Conservation (phyloP, 2,113 vertebrate species). For the Albula goreensis region DNA sequence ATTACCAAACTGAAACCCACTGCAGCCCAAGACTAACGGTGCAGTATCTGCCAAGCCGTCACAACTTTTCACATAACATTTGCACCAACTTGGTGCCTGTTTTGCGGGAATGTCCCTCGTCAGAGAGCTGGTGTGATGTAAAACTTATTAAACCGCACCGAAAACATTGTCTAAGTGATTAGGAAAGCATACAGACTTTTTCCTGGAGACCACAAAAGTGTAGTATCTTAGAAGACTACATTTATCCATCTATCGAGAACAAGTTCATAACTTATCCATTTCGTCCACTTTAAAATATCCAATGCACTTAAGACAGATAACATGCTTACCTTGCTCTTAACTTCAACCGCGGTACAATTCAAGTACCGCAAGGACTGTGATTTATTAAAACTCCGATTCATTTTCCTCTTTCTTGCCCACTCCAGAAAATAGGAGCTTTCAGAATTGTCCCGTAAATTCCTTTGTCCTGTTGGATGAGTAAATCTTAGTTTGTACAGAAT, state of each 20-base stretch:
- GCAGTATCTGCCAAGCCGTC: background rate
- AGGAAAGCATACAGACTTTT: background rate
- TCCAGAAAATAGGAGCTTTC: conserved; percentile 39
- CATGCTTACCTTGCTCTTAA: conserved; percentile 90
- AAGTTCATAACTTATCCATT: background rate
- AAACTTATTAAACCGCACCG: background rate
- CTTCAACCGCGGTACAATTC: conserved; percentile 86
- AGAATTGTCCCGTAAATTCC: conserved; percentile 32
- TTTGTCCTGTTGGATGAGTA: conserved; percentile 22
- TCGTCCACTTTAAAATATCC: background rate
- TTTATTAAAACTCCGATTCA: conserved; percentile 92
- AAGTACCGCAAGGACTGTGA: conserved; percentile 82
- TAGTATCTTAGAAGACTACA: background rate
- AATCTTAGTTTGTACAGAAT: conserved; percentile 18
- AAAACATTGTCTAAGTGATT: background rate
- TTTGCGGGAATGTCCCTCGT: background rate
- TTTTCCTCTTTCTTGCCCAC: conserved; percentile 59
- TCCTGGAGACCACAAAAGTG: background rate
- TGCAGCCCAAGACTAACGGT: background rate
- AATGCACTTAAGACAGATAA: background rate
- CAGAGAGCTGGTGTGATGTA: background rate
- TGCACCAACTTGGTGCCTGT: background rate
- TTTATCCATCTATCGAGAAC: background rate
- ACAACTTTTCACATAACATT: background rate
- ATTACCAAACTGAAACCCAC: background rate